Evolutionary conservation across 2,113 vertebrate species (phyloP).

Genomic region (Labeo rohita): DNA sequence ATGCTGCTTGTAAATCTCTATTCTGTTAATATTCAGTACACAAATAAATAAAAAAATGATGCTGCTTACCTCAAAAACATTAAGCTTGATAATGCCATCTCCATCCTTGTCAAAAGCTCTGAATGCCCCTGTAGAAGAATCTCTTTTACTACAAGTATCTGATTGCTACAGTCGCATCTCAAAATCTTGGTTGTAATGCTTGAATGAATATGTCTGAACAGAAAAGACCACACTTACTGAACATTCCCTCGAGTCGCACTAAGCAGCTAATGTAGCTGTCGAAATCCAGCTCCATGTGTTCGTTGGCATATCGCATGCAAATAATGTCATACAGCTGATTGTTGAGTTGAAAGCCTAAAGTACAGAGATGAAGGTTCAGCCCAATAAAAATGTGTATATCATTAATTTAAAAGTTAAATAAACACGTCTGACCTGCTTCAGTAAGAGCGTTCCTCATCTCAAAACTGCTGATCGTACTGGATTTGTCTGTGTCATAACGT

Average conservation of each 20-base stretch:
- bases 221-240: slow-evolving; percentile 82
- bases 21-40: background rate
- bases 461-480: slow-evolving; percentile 89
- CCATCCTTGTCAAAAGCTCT: slow-evolving; percentile 95
- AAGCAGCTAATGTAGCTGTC: slow-evolving; percentile 98
- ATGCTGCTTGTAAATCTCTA: background rate
- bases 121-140: slow-evolving; percentile 84
- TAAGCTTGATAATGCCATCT: slow-evolving; percentile 94
- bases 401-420: background rate
- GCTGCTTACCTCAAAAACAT: slow-evolving; percentile 88
- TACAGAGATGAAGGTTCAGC: fast-evolving
- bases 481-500: slow-evolving; percentile 81
- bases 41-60: background rate
- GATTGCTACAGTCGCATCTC: background rate
- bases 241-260: slow-evolving; percentile 97
- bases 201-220: background rate
- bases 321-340: slow-evolving; percentile 95
- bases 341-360: slow-evolving; percentile 91
- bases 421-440: slow-evolving; percentile 81
- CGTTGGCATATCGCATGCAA: slow-evolving; percentile 93
- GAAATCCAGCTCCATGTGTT: slow-evolving; percentile 89
- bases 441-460: slow-evolving; percentile 96
- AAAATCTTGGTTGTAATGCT: background rate
- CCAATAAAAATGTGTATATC: background rate
- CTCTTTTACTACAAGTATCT: background rate